phyloP scores from a whole-genome alignment of 2,797 vertebrate genomes.

The Sebastiscus albofasciatus region DNA sequence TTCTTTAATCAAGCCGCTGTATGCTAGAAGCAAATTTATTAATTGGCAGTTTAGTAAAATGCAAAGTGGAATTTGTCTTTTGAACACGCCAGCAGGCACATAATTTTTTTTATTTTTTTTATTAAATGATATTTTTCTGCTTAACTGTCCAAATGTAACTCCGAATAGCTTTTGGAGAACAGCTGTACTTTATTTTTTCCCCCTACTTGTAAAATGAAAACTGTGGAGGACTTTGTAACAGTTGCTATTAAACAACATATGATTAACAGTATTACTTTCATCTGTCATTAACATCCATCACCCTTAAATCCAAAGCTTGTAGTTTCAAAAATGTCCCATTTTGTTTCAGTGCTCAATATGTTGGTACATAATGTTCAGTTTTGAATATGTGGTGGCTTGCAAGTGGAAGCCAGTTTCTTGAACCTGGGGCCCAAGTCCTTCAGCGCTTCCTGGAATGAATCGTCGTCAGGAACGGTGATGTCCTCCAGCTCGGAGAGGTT shows the following conservation, averaged over 20 bases:
- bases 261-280: not conserved
- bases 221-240: constrained; percentile 47
- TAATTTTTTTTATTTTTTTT: not conserved
- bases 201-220: constrained; percentile 29
- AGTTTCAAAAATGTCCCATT: not conserved
- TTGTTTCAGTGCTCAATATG: not conserved
- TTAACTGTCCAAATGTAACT: constrained; percentile 33
- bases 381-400: not conserved
- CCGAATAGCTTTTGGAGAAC: constrained; percentile 20
- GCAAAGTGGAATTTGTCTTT: constrained; percentile 23
- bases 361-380: not conserved
- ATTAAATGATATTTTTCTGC: not conserved
- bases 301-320: not conserved
- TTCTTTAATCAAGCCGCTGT: constrained; percentile 54
- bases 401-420: constrained; percentile 55
- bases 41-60: constrained; percentile 27
- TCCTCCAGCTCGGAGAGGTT: constrained; percentile 42
- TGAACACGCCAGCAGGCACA: constrained; percentile 10
- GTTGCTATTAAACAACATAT: constrained; percentile 68
- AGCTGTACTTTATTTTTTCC: constrained; percentile 12
- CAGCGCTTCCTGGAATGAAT: constrained; percentile 6
- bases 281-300: not conserved
- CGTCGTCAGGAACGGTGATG: constrained; percentile 15
- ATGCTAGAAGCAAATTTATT: constrained; percentile 15
- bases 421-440: constrained; percentile 54